Evolutionary conservation across 2,888 invertebrate genomes (phyloP).

Genomic region (Clusia tigrina): DNA sequence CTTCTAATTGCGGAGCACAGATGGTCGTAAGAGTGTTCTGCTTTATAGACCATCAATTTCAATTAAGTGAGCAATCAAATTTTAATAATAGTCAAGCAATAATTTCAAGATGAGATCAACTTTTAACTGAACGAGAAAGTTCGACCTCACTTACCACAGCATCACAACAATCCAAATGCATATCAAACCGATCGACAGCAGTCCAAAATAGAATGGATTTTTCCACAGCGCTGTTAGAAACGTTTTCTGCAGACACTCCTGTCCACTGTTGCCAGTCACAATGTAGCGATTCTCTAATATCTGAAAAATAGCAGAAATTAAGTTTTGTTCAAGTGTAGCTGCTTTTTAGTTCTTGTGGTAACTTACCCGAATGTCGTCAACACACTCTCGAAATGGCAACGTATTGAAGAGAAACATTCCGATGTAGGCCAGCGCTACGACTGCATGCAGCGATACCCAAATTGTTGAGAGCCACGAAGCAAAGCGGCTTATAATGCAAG

Average conservation of each 20-base stretch:
- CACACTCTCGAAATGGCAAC: constrained; percentile 62
- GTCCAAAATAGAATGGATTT: constrained; percentile 61
- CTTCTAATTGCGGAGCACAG: no score
- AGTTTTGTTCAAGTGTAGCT: not conserved
- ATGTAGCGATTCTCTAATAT: constrained; percentile 58
- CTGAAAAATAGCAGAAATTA: no score
- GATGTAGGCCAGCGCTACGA: constrained; percentile 60
- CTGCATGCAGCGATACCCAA: constrained; percentile 64
- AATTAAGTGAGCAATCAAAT: no score
- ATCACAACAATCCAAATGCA: constrained; percentile 62
- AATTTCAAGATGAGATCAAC: no score
- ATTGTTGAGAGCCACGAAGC: constrained; percentile 63
- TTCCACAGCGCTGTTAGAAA: constrained; percentile 64
- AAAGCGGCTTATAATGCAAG: constrained; percentile 62
- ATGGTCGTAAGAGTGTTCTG: no score
- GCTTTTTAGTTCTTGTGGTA: not conserved
- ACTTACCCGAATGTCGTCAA: constrained; percentile 54
- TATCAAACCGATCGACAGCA: constrained; percentile 60
- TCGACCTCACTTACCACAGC: constrained; percentile 61
- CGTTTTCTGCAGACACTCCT: constrained; percentile 61
- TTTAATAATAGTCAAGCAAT: no score
- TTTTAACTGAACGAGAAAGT: no score
- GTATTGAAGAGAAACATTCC: constrained; percentile 61
- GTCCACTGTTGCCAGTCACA: constrained; percentile 56
- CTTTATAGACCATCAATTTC: no score